Evolutionary conservation across 1,140 invertebrate genomes (phyloP).

Genomic region (Schlechtendalia chinensis): DNA sequence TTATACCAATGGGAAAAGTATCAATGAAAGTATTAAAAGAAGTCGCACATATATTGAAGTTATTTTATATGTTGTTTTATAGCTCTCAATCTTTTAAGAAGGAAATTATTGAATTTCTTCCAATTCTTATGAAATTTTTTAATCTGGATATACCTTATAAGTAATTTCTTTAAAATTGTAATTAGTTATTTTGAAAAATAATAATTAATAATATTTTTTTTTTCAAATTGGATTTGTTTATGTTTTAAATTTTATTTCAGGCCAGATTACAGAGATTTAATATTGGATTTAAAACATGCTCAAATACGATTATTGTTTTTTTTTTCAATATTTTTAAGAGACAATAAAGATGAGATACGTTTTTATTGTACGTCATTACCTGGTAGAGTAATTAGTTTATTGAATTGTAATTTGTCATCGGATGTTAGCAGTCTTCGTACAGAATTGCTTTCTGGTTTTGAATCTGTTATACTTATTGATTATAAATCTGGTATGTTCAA

Average conservation of each 20-base stretch:
- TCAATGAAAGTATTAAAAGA: conserved; percentile 39
- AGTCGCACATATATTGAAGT: conserved; percentile 16
- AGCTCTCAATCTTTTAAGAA: conserved; percentile 11
- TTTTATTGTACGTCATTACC: conserved; percentile 12
- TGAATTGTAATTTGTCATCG: conserved; percentile 23
- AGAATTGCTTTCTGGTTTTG: conserved; percentile 34
- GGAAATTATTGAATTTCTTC: conserved; percentile 37
- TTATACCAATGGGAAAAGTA: conserved; percentile 35
- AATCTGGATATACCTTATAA: conserved; percentile 29
- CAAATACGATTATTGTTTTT: conserved; percentile 38
- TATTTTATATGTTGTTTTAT: conserved; percentile 14
- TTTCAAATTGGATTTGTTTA: background rate
- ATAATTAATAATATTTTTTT: background rate
- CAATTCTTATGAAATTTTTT: conserved; percentile 18
- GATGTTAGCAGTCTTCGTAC: conserved; percentile 27
- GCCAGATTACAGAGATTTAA: conserved; percentile 19
- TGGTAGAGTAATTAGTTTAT: conserved; percentile 16
- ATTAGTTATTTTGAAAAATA: background rate
- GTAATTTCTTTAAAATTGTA: background rate
- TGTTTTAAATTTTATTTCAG: conserved; percentile 3
- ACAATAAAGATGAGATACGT: background rate
- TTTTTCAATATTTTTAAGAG: conserved; percentile 11
- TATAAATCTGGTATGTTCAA: conserved; percentile 24
- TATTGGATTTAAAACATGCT: conserved; percentile 41
- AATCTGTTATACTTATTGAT: conserved; percentile 25